Percentiles rank a stretch among this genome's conserved stretches.
These are phyloP conservation scores for Sceloporus undulatus DNA, from an alignment of 2,113 vertebrate species.

Conservation along the genomic window DNA sequence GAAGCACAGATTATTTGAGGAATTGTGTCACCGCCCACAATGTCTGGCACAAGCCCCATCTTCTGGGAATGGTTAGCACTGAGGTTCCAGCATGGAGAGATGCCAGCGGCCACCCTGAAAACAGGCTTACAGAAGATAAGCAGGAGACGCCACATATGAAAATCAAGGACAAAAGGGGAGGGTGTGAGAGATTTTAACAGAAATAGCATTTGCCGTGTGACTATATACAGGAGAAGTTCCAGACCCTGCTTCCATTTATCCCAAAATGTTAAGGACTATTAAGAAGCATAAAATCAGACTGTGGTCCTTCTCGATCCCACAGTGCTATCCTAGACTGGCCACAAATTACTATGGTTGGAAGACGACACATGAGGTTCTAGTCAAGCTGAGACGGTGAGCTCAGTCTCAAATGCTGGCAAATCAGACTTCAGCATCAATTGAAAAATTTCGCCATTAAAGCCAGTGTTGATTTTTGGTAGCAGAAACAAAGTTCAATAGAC, in stretches of 20 bases:
- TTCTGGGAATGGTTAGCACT: slow-evolving; percentile 45
- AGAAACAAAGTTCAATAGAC: neutral
- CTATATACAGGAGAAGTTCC: slow-evolving; percentile 33
- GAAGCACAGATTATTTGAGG: neutral
- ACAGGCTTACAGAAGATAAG: slow-evolving; percentile 49
- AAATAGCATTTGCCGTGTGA: neutral
- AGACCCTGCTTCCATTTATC: slow-evolving; percentile 27
- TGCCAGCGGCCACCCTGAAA: slow-evolving; percentile 52
- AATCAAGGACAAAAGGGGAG: neutral
- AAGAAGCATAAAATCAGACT: slow-evolving; percentile 22
- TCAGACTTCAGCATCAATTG: neutral
- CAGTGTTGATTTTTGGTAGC: neutral
- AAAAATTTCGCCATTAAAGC: neutral
- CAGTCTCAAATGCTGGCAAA: neutral
- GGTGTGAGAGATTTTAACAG: neutral
- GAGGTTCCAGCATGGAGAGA: slow-evolving; percentile 15
- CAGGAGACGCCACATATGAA: slow-evolving; percentile 8
- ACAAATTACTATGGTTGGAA: neutral
- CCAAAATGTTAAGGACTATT: slow-evolving; percentile 31
- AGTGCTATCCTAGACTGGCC: neutral
- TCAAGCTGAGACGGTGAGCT: neutral
- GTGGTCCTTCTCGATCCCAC: neutral
- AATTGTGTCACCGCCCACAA: slow-evolving; percentile 33
- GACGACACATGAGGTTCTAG: neutral
- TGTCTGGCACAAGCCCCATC: slow-evolving; percentile 24